These are phyloP conservation scores for Natrix natrix DNA, from an alignment of 2,797 vertebrate genomes.

Conservation along the genomic window DNA sequence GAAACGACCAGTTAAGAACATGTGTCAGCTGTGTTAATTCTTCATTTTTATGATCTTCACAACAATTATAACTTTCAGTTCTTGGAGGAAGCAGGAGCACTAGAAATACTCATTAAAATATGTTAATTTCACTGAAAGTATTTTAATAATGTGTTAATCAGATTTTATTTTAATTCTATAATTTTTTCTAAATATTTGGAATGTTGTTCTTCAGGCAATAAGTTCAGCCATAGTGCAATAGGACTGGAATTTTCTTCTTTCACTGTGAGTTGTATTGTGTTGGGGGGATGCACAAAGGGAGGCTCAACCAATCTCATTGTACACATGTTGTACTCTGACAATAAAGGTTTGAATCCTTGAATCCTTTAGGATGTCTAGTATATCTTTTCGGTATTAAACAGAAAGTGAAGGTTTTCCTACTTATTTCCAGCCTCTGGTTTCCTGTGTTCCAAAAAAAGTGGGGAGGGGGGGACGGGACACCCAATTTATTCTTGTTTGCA, in stretches of 20 bases:
- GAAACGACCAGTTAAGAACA: neutral
- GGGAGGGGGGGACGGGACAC: neutral
- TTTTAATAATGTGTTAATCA: neutral
- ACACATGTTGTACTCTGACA: too few relatives aligned
- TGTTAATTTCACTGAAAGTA: neutral
- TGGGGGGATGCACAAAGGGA: too few relatives aligned
- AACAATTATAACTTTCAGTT: neutral
- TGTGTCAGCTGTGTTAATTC: neutral
- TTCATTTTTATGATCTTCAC: neutral
- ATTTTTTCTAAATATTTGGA: neutral
- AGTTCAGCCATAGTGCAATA: too few relatives aligned
- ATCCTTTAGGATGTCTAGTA: neutral
- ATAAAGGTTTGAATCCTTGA: too few relatives aligned
- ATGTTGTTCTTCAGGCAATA: neutral
- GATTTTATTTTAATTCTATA: neutral
- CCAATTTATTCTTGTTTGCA: conserved; percentile 49
- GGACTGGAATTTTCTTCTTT: too few relatives aligned
- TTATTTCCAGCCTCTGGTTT: conserved; percentile 2
- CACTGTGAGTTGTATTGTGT: too few relatives aligned
- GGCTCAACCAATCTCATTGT: too few relatives aligned
- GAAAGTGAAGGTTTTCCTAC: conserved; percentile 26
- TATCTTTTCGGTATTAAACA: neutral
- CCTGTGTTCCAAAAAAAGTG: conserved; percentile 8
- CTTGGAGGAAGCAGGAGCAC: neutral
- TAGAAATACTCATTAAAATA: neutral